A percentile compares a stretch with the other conserved stretches of the same genome.
Conservation (phyloP, 2,888 invertebrate genomes). For the Mycogona germanica region DNA sequence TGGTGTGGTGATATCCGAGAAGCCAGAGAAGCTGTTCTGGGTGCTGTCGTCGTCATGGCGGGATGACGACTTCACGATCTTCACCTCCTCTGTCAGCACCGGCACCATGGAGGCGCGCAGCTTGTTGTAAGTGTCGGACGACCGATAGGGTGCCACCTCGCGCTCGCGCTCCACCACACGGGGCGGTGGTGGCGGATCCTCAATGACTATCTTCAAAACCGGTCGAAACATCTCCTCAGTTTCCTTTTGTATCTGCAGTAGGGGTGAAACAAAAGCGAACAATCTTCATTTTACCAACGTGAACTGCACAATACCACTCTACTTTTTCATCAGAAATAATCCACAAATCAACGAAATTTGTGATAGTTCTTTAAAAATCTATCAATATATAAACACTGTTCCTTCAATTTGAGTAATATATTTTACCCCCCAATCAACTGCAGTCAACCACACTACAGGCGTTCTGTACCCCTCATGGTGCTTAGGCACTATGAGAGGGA, state of each 20-base stretch:
- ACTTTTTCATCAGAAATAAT: too few relatives aligned
- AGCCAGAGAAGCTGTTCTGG: constrained; percentile 24
- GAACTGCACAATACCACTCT: too few relatives aligned
- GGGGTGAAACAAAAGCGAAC: too few relatives aligned
- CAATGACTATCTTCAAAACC: constrained; percentile 38
- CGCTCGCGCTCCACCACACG: neutral
- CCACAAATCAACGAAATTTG: too few relatives aligned
- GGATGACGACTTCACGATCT: neutral
- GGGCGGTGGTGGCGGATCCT: neutral
- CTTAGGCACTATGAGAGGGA: too few relatives aligned
- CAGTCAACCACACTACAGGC: too few relatives aligned
- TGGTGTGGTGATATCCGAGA: constrained; percentile 24
- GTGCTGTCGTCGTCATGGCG: constrained; percentile 22
- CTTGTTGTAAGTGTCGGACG: too few relatives aligned
- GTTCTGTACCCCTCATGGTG: too few relatives aligned
- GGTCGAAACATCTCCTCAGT: constrained; percentile 75
- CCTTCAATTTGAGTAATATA: neutral
- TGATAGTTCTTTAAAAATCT: too few relatives aligned
- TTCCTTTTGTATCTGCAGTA: constrained; percentile 48
- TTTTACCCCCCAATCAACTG: too few relatives aligned
- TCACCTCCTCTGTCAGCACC: neutral
- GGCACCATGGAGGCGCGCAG: neutral
- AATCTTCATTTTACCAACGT: too few relatives aligned
- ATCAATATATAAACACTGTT: constrained; percentile 1
- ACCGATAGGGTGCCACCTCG: too few relatives aligned